Base-by-base conservation (phyloP, 2,797 vertebrate species). In the Neostethus bicornis region DNA sequence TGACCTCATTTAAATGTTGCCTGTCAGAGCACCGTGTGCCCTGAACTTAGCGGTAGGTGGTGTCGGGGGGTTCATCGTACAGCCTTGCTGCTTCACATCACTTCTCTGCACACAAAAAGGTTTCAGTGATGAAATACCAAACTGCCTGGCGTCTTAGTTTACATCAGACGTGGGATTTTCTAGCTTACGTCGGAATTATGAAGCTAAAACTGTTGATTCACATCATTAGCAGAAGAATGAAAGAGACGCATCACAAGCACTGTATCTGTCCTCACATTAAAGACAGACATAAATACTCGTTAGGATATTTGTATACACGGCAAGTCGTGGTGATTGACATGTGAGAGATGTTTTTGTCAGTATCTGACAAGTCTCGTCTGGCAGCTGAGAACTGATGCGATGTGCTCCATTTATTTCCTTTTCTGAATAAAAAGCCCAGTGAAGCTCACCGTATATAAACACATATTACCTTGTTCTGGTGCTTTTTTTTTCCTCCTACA, bases 1-100 rank as follows among this genome's bases (percentile, higher is more conserved):
- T 89, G 67, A 66, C 85, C 82, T 85, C 68, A 80, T 88, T 87
- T 88, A 82, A 85, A 90, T 87, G 80, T 83, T 80, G 81, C 81
- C 80, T 80, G 84, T 84, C 62, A 52, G 58, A 77, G 61, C 64
- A 2, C 69, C 65, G 70, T 59, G 51, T 76, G 79, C 62, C 75
- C 68, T 78, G 70, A 85, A 83, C 81, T 47, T 48, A 75, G 75
- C 69, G 46, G 60, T 52, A 58, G 83, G 62, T 74, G 70, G 53
- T 74, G 74, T 78, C 59, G 59, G 54, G 74, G 69, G 77, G 75
- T 72, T 68, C 70, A 52, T 61, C 6, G 19, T 45, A 32, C 56
- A 61, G 49, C 45, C 57, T 62, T 24, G 45, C 66, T 69, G 61
- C 70, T 54, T 21, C 2, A 10, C 75, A 23, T 37, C 21, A 1